Conservation (phyloP, 2,888 invertebrate species). For the Cinara cedri region DNA sequence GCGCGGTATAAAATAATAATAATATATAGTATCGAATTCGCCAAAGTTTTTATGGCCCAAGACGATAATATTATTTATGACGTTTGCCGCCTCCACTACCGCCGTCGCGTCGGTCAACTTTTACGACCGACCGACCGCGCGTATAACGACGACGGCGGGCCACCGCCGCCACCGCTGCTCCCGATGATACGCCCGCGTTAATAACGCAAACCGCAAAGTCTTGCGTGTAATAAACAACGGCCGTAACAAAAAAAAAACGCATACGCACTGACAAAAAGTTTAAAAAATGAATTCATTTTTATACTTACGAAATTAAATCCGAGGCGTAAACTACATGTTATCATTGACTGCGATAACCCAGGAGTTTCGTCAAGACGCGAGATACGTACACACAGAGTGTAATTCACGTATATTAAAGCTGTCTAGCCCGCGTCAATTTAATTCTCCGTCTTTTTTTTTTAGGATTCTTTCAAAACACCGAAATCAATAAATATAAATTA, state of each 20-base stretch:
- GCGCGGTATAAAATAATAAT: no score
- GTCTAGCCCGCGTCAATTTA: no score
- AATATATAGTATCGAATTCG: slow-evolving; percentile 33
- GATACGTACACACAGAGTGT: no score
- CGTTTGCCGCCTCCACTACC: not conserved
- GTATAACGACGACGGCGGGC: slow-evolving; percentile 15
- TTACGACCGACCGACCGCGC: slow-evolving; percentile 23
- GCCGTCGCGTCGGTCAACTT: slow-evolving; percentile 36
- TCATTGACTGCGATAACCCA: no score
- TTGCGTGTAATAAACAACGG: not conserved
- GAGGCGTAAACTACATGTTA: no score
- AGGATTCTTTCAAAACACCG: no score
- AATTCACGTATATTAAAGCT: no score
- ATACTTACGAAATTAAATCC: no score
- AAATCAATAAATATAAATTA: no score
- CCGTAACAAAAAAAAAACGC: not conserved
- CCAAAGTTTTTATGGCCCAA: slow-evolving; percentile 21
- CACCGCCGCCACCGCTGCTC: no score
- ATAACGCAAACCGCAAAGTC: slow-evolving; percentile 14
- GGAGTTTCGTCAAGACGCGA: no score
- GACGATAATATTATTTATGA: slow-evolving; percentile 25
- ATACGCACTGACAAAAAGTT: not conserved
- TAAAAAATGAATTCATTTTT: not conserved
- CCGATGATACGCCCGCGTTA: slow-evolving; percentile 5
- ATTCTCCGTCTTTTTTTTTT: no score